Percentiles rank a stretch among this genome's conserved stretches.
phyloP scores from a whole-genome alignment of 2,888 invertebrate species.

The Pristionchus mayeri region DNA sequence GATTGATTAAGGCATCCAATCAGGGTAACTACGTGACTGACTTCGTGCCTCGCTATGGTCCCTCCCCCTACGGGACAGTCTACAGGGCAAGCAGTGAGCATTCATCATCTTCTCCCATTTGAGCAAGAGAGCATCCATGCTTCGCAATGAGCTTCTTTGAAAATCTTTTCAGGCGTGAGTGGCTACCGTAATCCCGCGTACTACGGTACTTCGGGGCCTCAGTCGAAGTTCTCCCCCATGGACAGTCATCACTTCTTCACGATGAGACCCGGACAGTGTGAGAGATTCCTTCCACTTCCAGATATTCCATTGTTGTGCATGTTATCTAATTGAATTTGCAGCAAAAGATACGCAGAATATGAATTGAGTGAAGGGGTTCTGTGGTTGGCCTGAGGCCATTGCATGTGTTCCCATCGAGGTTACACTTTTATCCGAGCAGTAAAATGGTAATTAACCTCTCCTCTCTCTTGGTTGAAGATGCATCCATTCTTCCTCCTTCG shows the following conservation, averaged over 20 bases:
- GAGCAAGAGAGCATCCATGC: not conserved
- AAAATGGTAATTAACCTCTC: not conserved
- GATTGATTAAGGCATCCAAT: too few relatives aligned
- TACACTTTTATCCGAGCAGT: not conserved
- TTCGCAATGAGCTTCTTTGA: too few relatives aligned
- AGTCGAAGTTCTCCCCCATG: not conserved
- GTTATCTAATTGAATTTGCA: too few relatives aligned
- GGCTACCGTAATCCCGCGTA: slow-evolving; percentile 33
- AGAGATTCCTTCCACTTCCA: too few relatives aligned
- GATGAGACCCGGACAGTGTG: slow-evolving; percentile 28
- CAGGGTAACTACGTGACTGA: slow-evolving; percentile 28
- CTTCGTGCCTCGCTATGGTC: not conserved
- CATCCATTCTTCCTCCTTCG: not conserved
- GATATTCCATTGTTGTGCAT: too few relatives aligned
- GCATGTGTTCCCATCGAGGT: not conserved
- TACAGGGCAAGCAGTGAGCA: not conserved
- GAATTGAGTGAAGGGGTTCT: too few relatives aligned
- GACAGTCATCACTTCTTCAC: slow-evolving; percentile 44
- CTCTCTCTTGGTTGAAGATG: not conserved
- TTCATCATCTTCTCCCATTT: not conserved
- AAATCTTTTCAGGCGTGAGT: not conserved
- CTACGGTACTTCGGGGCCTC: not conserved
- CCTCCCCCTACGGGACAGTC: slow-evolving; percentile 23
- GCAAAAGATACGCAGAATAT: too few relatives aligned
- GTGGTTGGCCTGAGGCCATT: too few relatives aligned